Evolutionary conservation across 1,140 invertebrate genomes (phyloP).

Genomic region (Aphelenchoides avenae): DNA sequence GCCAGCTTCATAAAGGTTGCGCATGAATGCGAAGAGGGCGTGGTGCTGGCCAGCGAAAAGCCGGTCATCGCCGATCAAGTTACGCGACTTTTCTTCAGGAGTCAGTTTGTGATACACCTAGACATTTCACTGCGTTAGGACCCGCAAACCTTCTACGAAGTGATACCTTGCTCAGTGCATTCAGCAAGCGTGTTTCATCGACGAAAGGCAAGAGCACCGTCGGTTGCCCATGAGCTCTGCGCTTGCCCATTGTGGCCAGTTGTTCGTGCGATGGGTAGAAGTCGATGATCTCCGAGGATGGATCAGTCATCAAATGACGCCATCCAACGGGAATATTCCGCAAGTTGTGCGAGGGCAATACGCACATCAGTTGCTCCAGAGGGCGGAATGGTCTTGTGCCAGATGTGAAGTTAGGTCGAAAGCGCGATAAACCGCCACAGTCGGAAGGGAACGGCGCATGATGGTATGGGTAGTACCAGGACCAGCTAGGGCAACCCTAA

Average conservation of each 20-base stretch:
- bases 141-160: no score
- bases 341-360: conserved; percentile 89
- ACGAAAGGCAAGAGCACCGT: conserved; percentile 96
- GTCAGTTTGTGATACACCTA: conserved; percentile 48
- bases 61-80: conserved; percentile 42
- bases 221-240: conserved; percentile 98
- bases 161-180: conserved; percentile 70
- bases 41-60: conserved; percentile 51
- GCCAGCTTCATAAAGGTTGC: conserved; percentile 24
- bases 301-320: conserved; percentile 86
- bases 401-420: conserved; percentile 80
- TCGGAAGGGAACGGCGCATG: conserved; percentile 99
- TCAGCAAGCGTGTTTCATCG: conserved; percentile 83
- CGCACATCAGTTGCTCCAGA: conserved; percentile 95
- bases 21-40: conserved; percentile 38
- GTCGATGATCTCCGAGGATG: conserved; percentile 90
- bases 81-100: conserved; percentile 45
- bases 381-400: conserved; percentile 85
- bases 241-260: conserved; percentile 98
- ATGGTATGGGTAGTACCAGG: conserved; percentile 99
- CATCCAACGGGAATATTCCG: conserved; percentile 86
- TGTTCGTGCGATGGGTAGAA: conserved; percentile 98
- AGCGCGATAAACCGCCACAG: conserved; percentile 81
- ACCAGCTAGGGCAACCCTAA: conserved; percentile 93
- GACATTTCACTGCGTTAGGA: no score